phyloP scores from a whole-genome alignment of 2,113 vertebrate genomes.

The Lagopus leucura region DNA sequence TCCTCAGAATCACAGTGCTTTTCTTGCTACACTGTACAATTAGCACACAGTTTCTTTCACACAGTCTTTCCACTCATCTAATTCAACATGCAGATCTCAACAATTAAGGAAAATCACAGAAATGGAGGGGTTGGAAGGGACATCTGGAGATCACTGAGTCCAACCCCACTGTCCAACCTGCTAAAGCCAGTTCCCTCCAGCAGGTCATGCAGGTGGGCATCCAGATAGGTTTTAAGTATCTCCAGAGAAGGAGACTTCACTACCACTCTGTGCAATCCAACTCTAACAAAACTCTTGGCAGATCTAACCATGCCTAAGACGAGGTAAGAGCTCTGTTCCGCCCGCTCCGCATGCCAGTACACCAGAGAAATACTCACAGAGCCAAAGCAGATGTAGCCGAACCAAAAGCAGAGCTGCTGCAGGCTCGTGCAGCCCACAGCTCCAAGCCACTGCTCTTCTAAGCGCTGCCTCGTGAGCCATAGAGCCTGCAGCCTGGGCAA shows the following conservation, averaged over 20 bases:
- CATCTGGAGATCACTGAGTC: too few species aligned
- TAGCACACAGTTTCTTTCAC: neutral
- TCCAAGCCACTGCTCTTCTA: rapidly evolving
- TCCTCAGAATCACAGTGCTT: neutral
- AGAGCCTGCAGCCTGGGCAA: rapidly evolving
- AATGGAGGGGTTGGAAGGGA: too few species aligned
- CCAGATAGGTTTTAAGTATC: too few species aligned
- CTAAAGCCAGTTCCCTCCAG: too few species aligned
- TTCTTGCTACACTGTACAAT: rapidly evolving
- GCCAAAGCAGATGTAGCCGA: rapidly evolving
- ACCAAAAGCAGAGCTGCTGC: rapidly evolving
- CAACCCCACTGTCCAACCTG: too few species aligned
- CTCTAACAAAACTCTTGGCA: neutral
- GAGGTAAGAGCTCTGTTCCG: neutral
- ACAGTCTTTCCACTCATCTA: neutral
- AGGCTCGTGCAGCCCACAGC: rapidly evolving
- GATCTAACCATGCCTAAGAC: neutral
- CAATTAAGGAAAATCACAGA: neutral
- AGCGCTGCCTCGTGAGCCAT: neutral
- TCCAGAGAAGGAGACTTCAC: too few species aligned
- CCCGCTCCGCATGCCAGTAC: neutral
- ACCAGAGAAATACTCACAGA: neutral
- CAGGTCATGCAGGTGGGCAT: too few species aligned
- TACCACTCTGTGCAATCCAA: neutral
- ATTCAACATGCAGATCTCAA: neutral